Conservation (phyloP, 2,888 invertebrate species). For the Eristalis intricaria region DNA sequence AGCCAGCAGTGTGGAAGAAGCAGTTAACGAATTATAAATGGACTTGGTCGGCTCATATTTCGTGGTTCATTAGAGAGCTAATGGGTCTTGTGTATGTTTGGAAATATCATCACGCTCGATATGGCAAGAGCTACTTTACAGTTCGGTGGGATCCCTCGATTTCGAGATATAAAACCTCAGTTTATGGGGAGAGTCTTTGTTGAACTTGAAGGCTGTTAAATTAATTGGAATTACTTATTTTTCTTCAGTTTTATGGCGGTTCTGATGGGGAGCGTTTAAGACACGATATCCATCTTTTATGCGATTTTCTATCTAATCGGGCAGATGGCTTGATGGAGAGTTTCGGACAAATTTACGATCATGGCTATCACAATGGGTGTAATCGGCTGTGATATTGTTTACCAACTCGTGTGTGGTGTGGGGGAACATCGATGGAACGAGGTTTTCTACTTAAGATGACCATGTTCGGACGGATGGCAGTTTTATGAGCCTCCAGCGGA, state of each 20-base stretch:
- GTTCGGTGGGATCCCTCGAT: background rate
- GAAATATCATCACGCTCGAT: constrained; percentile 4
- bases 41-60: constrained; percentile 54
- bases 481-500: background rate
- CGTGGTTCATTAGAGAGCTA: constrained; percentile 62
- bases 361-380: background rate
- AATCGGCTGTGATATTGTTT: background rate
- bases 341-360: background rate
- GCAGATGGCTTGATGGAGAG: background rate
- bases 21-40: constrained; percentile 57
- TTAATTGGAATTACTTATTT: constrained; percentile 4
- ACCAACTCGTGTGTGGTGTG: background rate
- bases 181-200: background rate
- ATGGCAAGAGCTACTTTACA: constrained; percentile 15
- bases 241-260: background rate
- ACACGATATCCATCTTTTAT: background rate
- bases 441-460: background rate
- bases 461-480: background rate
- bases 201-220: constrained; percentile 15
- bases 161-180: constrained; percentile 6
- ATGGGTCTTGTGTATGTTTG: constrained; percentile 37
- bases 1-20: background rate
- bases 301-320: background rate
- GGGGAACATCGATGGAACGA: background rate
- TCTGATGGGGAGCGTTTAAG: background rate